Evolutionary conservation across 2,888 invertebrate genomes (phyloP), one percentile per base, ranked within the genome.

Genomic region (Dynastes tityus): DNA sequence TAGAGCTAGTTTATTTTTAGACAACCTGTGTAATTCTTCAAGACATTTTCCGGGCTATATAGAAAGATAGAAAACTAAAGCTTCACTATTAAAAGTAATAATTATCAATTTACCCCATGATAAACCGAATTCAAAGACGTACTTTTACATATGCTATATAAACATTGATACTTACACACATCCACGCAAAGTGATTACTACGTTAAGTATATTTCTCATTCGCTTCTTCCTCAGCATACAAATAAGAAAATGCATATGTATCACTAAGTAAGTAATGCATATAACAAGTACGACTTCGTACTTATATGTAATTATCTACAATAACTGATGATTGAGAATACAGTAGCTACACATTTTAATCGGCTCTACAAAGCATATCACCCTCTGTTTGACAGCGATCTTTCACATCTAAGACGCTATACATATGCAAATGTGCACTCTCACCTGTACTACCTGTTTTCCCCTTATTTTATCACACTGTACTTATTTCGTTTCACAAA

Each of bases 281-380:
- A 45, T 8, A 45, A 45, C 8, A 45, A 45, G 45, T 45, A 45
- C 45, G 11, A 45, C 9, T 45, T 45, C 5, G 45, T 45, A 45
- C 45, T 45, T 45, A 55, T 16, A 22, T 22, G 22, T 16, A 55
- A 8, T 55, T 16, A 55, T 53, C 13, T 13, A 13, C 13, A 16
- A 13, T 53, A 13, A 16, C 13, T 55, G 16, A 55, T 55, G 16
- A 8, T 22, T 55, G 22, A 55, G 22, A 55, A 16, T 55, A 55
- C n/a, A 55, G 22, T 22, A 55, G 16, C 55, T 55, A 55, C n/a
- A 55, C 8, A 22, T 55, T 55, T 55, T 55, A 55, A 55, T 55
- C 22, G n/a, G 5, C 22, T 22, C 55, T 55, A 55, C 22, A 9
- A 55, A 55, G 55, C 55, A 6, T 27, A 55, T 22, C 55, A 8